Evolutionary conservation across 2,113 vertebrate species (phyloP).

Genomic region (Lycocorax pyrrhopterus): DNA sequence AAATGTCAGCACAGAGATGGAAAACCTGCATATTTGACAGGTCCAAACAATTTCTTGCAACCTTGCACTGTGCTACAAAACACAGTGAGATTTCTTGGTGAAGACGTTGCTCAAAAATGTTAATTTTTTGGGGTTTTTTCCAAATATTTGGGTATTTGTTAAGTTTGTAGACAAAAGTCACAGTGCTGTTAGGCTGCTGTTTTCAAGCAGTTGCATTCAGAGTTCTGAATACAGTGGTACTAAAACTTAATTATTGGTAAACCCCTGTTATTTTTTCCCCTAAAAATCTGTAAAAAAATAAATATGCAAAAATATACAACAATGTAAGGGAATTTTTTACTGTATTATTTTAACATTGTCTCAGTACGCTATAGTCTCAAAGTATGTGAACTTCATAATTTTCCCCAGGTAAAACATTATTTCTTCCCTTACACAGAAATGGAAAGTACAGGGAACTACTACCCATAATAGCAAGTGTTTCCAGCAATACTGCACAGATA

Average conservation of each 20-base stretch:
- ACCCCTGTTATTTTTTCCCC: accelerated
- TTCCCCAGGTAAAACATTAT: background rate
- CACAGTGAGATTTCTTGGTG: background rate
- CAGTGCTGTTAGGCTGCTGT: background rate
- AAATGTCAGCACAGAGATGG: background rate
- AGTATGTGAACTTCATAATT: background rate
- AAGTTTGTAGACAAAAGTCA: background rate
- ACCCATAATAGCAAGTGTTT: background rate
- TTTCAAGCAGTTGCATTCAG: background rate
- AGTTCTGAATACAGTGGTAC: background rate
- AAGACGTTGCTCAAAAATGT: background rate
- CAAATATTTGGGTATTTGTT: background rate
- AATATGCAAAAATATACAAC: background rate
- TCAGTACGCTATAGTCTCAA: background rate
- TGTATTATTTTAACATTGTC: background rate
- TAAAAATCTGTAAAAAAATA: background rate
- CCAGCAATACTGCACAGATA: background rate
- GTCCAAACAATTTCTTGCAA: background rate
- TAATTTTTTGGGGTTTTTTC: background rate
- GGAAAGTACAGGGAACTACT: background rate
- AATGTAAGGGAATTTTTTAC: background rate
- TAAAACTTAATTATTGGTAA: background rate
- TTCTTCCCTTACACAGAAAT: background rate
- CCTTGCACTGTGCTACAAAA: background rate
- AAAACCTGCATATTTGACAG: background rate